These are phyloP conservation scores for Epiperipatus broadwayi DNA, from an alignment of 2,888 invertebrate species.

Conservation along the genomic window DNA sequence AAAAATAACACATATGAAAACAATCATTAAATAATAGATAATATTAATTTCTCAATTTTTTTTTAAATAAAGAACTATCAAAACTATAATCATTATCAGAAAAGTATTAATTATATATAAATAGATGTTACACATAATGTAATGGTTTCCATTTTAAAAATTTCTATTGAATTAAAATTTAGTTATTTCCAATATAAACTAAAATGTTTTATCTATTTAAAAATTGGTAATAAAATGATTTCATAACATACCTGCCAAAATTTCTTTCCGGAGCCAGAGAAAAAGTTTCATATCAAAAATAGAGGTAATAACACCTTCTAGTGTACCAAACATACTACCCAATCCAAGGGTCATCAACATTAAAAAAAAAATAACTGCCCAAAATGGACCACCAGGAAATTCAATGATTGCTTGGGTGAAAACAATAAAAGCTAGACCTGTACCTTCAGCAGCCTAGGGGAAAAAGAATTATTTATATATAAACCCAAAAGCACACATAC, in stretches of 20 bases:
- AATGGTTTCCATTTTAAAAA: too few species aligned
- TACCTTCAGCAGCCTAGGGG: conserved; percentile 75
- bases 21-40: too few species aligned
- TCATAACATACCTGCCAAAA: conserved; percentile 49
- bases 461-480: neutral
- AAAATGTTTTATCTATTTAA: too few species aligned
- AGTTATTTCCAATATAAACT: too few species aligned
- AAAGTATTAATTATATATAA: too few species aligned
- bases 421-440: conserved; percentile 87
- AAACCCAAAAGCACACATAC: too few species aligned
- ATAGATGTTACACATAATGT: too few species aligned
- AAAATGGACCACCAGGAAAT: conserved; percentile 78
- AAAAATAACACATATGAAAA: too few species aligned
- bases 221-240: conserved; percentile 9
- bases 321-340: conserved; percentile 85
- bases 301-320: conserved; percentile 88
- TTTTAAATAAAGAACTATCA: too few species aligned
- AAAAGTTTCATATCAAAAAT: conserved; percentile 77
- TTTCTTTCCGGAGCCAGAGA: conserved; percentile 67
- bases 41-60: too few species aligned
- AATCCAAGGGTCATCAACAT: conserved; percentile 82
- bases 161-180: too few species aligned
- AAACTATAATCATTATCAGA: too few species aligned
- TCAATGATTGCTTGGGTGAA: conserved; percentile 90
- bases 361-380: conserved; percentile 87